Conservation (phyloP, 1,140 invertebrate species). For the Ctenoplectra terminalis region DNA sequence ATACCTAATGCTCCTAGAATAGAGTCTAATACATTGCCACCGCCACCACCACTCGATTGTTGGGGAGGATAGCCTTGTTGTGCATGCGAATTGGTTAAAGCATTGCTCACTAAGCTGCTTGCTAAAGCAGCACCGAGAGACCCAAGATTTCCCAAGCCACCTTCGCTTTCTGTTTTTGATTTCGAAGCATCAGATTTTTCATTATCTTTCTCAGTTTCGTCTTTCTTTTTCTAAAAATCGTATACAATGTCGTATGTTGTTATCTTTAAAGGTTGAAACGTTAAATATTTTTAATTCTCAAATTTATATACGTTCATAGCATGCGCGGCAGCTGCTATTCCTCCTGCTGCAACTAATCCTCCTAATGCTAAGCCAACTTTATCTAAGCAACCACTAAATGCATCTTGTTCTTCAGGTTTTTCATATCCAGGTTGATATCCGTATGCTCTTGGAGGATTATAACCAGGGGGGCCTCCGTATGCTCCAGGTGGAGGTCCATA, state of each 20-base stretch:
- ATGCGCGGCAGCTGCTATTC: constrained; percentile 78
- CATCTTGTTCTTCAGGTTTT: constrained; percentile 73
- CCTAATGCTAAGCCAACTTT: constrained; percentile 80
- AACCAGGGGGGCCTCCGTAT: constrained; percentile 55
- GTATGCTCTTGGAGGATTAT: constrained; percentile 61
- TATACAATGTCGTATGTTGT: not conserved
- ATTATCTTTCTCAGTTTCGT: constrained; percentile 72
- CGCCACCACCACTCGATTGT: constrained; percentile 64
- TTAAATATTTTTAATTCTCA: not conserved
- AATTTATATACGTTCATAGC: constrained; percentile 73
- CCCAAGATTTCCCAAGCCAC: constrained; percentile 74
- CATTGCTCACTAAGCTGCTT: constrained; percentile 76
- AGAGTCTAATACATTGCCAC: constrained; percentile 77
- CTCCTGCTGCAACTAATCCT: constrained; percentile 79
- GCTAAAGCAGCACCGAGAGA: constrained; percentile 78
- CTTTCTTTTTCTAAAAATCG: constrained; percentile 74
- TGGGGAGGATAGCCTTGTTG: constrained; percentile 76
- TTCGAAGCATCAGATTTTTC: constrained; percentile 75
- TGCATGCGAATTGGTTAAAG: constrained; percentile 70
- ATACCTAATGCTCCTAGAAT: constrained; percentile 79
- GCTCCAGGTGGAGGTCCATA: constrained; percentile 47
- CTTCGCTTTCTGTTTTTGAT: constrained; percentile 71
- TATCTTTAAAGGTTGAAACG: not conserved
- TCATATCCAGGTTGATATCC: constrained; percentile 68
- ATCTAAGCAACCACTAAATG: constrained; percentile 73